Conservation (phyloP, 2,797 vertebrate genomes). For the Lagorchestes hirsutus region DNA sequence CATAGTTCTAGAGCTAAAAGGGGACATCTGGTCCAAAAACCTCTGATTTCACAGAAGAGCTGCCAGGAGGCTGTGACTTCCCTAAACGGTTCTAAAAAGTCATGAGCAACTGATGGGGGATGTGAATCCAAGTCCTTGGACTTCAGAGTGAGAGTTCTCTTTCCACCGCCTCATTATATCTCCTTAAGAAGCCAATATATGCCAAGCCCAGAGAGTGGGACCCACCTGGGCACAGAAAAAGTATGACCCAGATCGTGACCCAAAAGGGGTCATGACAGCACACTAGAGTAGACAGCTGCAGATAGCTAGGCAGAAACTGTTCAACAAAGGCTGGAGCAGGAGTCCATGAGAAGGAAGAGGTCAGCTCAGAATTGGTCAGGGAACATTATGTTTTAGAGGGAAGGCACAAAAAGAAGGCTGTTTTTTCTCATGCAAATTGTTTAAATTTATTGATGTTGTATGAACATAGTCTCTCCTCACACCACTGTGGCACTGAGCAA, state of each 20-base stretch:
- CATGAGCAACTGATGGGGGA: not conserved
- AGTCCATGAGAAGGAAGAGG: not conserved
- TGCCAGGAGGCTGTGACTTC: not conserved
- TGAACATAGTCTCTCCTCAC: not conserved
- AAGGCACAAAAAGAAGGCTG: not conserved
- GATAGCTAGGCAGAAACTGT: not conserved
- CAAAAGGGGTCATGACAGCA: not conserved
- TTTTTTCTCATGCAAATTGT: not conserved
- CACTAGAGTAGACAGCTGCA: not conserved
- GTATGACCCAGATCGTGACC: not conserved
- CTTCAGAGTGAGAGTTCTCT: not conserved
- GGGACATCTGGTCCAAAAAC: not conserved
- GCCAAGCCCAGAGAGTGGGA: not conserved
- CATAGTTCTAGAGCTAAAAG: not conserved
- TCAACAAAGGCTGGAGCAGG: not conserved
- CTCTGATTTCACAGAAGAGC: not conserved
- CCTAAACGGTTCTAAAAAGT: not conserved
- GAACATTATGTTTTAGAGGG: not conserved
- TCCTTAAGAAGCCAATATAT: not conserved
- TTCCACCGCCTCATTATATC: not conserved
- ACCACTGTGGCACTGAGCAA: not conserved
- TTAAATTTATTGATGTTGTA: not conserved
- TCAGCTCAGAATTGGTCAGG: not conserved
- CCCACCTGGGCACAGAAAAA: not conserved
- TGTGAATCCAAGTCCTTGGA: not conserved